Percentiles rank a stretch among this genome's conserved stretches.
Evolutionary conservation across 2,888 invertebrate genomes (phyloP).

Genomic region (Frankliniella fusca): DNA sequence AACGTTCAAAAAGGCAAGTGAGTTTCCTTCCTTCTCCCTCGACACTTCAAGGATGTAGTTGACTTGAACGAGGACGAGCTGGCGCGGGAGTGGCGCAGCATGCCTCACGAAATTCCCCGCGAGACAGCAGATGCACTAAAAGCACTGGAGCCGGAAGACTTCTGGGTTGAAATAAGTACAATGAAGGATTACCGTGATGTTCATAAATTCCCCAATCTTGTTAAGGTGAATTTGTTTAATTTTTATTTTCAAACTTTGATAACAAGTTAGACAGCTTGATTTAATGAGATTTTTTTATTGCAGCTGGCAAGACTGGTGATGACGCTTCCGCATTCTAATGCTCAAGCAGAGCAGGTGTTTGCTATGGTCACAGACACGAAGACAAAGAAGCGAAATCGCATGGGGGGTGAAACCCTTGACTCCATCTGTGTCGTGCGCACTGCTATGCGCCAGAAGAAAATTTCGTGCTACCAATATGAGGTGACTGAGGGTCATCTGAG

Average conservation of each 20-base stretch:
- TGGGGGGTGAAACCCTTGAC: background rate
- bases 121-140: background rate
- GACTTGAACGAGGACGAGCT: background rate
- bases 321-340: background rate
- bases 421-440: background rate
- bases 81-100: background rate
- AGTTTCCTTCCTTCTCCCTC: no score
- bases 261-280: background rate
- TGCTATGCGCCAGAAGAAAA: background rate
- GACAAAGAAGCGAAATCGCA: background rate
- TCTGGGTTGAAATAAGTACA: background rate
- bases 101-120: background rate
- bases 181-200: background rate
- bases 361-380: background rate
- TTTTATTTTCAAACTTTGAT: background rate
- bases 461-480: background rate
- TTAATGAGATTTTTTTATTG: background rate
- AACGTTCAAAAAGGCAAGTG: no score
- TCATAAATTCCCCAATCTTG: background rate
- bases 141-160: background rate
- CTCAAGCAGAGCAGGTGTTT: background rate
- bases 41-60: background rate
- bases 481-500: background rate
- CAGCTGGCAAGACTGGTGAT: background rate
- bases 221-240: background rate